Evolutionary conservation across 2,888 invertebrate genomes (phyloP).

Genomic region (Lasioglossum morio): DNA sequence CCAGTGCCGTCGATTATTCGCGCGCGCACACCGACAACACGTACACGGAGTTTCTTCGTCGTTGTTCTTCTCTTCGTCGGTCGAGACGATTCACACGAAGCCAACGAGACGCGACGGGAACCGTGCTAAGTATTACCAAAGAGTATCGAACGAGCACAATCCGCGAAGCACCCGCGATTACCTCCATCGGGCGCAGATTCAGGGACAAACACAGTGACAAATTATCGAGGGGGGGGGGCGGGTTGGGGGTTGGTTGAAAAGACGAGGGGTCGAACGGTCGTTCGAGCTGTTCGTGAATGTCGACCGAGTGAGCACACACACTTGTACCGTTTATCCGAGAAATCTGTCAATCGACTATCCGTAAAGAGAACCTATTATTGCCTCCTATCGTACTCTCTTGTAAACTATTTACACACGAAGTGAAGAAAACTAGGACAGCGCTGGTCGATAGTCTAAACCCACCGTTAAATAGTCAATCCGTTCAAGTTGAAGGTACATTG

Average conservation of each 20-base stretch:
- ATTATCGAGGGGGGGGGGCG: neutral
- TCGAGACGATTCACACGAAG: conserved; percentile 37
- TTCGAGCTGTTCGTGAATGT: conserved; percentile 61
- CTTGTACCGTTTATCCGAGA: conserved; percentile 58
- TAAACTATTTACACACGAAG: conserved; percentile 71
- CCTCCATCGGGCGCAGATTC: conserved; percentile 32
- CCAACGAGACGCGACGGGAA: conserved; percentile 31
- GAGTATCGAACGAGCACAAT: conserved; percentile 24
- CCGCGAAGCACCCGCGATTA: conserved; percentile 10
- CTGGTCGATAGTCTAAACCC: conserved; percentile 56
- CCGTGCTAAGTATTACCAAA: conserved; percentile 42
- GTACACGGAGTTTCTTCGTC: conserved; percentile 41
- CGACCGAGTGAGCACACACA: conserved; percentile 55
- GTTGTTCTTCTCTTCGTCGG: conserved; percentile 31
- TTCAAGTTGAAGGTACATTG: conserved; percentile 22
- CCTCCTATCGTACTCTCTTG: conserved; percentile 76
- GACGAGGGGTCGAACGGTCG: conserved; percentile 44
- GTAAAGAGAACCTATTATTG: conserved; percentile 74
- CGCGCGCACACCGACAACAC: conserved; percentile 30
- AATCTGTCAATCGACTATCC: conserved; percentile 77
- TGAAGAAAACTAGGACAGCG: conserved; percentile 56
- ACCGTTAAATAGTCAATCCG: conserved; percentile 57
- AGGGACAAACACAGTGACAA: neutral
- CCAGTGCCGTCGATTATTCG: conserved; percentile 46
- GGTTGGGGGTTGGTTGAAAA: neutral